Conservation (phyloP, 2,888 invertebrate species). For the Xylota segnis region DNA sequence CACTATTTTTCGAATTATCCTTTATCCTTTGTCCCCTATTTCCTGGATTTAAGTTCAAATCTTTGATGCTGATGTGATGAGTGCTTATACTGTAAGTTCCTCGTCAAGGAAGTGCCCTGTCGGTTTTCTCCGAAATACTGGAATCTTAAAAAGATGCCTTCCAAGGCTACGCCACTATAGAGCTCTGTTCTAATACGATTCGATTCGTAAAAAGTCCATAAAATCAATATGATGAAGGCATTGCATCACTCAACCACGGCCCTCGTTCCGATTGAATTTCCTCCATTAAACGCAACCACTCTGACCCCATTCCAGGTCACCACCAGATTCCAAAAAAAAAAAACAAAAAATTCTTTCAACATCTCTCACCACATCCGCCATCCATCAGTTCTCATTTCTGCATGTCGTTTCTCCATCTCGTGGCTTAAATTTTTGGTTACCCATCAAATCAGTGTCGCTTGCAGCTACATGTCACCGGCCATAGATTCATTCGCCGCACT, state of each 20-base stretch:
- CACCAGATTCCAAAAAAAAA: background rate
- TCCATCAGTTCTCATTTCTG: background rate
- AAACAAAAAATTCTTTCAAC: background rate
- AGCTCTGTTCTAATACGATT: no score
- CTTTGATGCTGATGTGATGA: no score
- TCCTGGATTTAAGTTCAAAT: no score
- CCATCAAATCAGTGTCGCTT: background rate
- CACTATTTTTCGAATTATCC: no score
- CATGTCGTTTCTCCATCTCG: background rate
- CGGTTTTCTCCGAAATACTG: no score
- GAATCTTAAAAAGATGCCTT: no score
- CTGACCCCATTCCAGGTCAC: background rate
- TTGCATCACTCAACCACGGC: background rate
- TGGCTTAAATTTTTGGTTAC: background rate
- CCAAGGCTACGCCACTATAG: no score
- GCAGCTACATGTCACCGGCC: background rate
- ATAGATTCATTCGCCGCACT: slow-evolving; percentile 9
- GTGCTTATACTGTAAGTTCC: no score
- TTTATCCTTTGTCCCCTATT: no score
- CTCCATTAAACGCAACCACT: background rate
- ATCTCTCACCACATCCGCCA: background rate
- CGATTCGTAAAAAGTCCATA: no score
- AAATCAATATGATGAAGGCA: no score
- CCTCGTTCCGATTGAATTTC: background rate
- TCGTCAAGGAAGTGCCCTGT: no score